Evolutionary conservation across 2,113 vertebrate genomes (phyloP), one percentile per base, ranked within the genome.

Genomic region (Ceuthmochares aereus): DNA sequence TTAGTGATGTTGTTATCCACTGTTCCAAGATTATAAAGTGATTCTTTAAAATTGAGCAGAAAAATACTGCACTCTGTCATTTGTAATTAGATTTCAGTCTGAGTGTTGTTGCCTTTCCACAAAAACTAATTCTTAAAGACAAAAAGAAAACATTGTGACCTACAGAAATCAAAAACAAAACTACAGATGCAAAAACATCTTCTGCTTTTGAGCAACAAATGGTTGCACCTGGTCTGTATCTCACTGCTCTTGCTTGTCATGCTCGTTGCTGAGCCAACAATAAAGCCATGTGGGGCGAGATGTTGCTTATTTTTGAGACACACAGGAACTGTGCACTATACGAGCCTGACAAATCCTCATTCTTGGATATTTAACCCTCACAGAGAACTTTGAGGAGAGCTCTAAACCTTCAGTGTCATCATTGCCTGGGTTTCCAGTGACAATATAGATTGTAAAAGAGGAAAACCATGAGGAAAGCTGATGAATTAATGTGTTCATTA

Each of bases 1-100:
- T 97, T 96, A 96, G 94, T 87, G 90, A 97, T 97, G 96, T 96
- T 97, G 87, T 97, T 97, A 98, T 97, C 76, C 88, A 96, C 76
- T 97, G 93, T 97, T 96, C 90, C 63, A 86, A 97, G 93, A 97
- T 97, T 97, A 97, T 86, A 96, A 95, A 93, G 83, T 93, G 96
- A 97, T 98, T 97, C 94, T 96, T 97, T 94, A 96, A 97, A 96
- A 97, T 47, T 95, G 85, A 95, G 74, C 6, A 84, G 81, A 95
- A 95, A 92, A 96, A 77, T 78, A 87, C 92, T 85, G 51, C 75
- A 75, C 90, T 96, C 68, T 92, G 88, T 96, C 72, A 89, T 56
- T 91, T 60, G 90, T 97, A 96, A 95, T 96, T 98, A 96, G 84
- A 91, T 83, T 97, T 82, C 72, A 84, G 78, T 56, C 83, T 63